Evolutionary conservation across 2,888 invertebrate species (phyloP), one percentile per base, ranked within the genome.

Genomic region (Horisme vitalbata): DNA sequence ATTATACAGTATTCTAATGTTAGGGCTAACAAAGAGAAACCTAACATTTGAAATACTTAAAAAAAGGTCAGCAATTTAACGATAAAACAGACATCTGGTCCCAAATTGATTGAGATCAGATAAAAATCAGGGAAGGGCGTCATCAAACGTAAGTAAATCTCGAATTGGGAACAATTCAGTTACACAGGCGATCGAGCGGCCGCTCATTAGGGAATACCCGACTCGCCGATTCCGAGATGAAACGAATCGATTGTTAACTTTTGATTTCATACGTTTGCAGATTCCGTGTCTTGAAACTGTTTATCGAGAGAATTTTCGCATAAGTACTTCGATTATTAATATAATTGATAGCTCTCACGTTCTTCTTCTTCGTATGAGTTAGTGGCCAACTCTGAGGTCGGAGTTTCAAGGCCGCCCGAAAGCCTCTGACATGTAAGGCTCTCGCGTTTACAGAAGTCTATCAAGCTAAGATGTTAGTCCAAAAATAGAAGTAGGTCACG

Each of bases 191-290:
- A 66, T 68, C 59, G 60, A 47, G 52, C 55, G 61, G 61, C 70
- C 63, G 64, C 61, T 70, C 70, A 71, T 70, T 70, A 69, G 60
- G 68, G 60, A 71, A 58, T 51, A 45, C 24, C 54, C 48, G 33
- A 57, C 53, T 52, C 47, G 49, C 61, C 55, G 59, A 50, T 60
- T 41, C 43, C 37, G 49, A 49, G 57, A 59, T 65, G 59, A 64
- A 63, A 68, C 33, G 41, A 51, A 43, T 28, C 37, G 45, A 46
- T 53, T 59, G 54, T 62, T 62, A 49, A 61, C 55, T 62, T 63
- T 57, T 52, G 41, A 59, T 64, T 54, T 55, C 54, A 56, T 59
- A 44, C 46, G 20, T 47, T 33, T 46, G 47, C 32, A 34, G 43
- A 35, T 37, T 39, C 26, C 8, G 35, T 24, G 36, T 43, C 44